Conservation (phyloP, 2,797 vertebrate species). For the Myotis daubentonii region DNA sequence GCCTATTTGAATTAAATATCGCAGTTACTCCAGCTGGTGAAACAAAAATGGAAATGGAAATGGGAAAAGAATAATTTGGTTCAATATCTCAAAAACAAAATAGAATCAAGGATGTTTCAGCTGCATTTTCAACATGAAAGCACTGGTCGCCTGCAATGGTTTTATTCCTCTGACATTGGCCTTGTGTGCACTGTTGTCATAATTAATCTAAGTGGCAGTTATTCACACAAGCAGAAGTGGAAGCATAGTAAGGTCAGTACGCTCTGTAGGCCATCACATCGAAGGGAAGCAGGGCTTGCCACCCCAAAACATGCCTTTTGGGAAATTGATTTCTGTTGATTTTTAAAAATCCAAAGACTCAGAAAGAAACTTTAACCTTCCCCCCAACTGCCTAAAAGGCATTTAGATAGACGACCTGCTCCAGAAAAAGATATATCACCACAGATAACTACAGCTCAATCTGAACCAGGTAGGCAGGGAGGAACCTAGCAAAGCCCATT, state of each 20-base stretch:
- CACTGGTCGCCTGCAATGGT: not conserved
- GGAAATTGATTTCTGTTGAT: not conserved
- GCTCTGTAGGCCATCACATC: not conserved
- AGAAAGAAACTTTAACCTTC: not conserved
- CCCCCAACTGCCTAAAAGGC: not conserved
- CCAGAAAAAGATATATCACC: not conserved
- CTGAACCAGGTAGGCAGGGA: not conserved
- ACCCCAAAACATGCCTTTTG: not conserved
- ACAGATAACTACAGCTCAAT: not conserved
- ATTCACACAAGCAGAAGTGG: constrained; percentile 25
- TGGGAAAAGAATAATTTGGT: constrained; percentile 34
- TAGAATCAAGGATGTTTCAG: not conserved
- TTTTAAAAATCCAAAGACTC: not conserved
- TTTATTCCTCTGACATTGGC: not conserved
- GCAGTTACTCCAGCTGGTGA: constrained; percentile 13
- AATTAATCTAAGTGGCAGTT: constrained; percentile 1
- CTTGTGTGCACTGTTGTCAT: not conserved
- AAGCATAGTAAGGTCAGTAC: not conserved
- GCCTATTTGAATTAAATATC: constrained; percentile 52
- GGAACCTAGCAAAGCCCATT: not conserved
- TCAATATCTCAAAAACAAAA: constrained; percentile 64
- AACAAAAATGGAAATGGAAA: constrained; percentile 47
- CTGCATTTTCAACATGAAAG: constrained; percentile 33
- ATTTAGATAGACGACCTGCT: not conserved
- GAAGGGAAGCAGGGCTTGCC: not conserved